phyloP scores from a whole-genome alignment of 2,888 invertebrate genomes.

The Catotricha subobsoleta region DNA sequence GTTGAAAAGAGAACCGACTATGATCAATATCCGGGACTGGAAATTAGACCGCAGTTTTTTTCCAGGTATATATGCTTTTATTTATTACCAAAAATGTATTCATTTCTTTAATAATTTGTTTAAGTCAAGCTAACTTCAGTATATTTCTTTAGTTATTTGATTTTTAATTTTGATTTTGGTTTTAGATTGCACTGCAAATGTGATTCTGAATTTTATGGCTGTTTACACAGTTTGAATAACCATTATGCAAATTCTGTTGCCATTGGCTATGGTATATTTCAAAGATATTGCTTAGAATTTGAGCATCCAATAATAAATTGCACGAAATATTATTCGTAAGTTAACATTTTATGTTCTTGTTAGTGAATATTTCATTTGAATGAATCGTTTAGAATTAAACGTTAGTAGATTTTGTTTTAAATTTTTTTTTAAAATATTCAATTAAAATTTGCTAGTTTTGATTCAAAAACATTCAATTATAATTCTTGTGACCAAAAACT shows the following conservation, averaged over 20 bases:
- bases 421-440: not conserved
- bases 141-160: not conserved
- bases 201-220: constrained; percentile 2
- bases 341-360: not conserved
- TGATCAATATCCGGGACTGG: constrained; percentile 2
- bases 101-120: not conserved
- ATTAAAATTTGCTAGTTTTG: not conserved
- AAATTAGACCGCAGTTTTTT: not conserved
- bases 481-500: not conserved
- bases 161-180: not conserved
- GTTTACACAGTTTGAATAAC: not conserved
- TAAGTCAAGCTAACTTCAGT: too few relatives aligned
- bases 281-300: constrained; percentile 3
- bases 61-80: not conserved
- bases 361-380: not conserved
- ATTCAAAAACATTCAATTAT: not conserved
- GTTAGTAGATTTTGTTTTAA: not conserved
- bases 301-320: constrained; percentile 4
- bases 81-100: not conserved
- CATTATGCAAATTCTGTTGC: not conserved
- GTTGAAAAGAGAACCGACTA: not conserved
- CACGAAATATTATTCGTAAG: constrained; percentile 1
- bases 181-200: constrained; percentile 4
- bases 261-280: constrained; percentile 1
- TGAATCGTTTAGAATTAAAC: not conserved